Evolutionary conservation across 2,888 invertebrate genomes (phyloP).

Genomic region (Agrochola lychnidis): DNA sequence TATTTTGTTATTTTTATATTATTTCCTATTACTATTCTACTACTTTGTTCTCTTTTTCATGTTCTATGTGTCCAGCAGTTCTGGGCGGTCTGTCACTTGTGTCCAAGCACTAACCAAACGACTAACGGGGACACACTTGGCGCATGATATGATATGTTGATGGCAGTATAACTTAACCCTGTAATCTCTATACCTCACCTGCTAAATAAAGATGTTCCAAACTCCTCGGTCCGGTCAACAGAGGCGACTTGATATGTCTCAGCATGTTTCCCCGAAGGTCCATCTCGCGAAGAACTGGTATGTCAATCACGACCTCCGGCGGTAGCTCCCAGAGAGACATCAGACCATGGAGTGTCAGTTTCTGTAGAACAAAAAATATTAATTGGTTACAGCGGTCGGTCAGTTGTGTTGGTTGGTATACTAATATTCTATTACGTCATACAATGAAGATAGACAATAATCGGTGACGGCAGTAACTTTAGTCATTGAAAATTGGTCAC

Average conservation of each 20-base stretch:
- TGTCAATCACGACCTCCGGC: slow-evolving; percentile 80
- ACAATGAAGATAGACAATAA: neutral
- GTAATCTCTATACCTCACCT: slow-evolving; percentile 80
- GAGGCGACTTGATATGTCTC: slow-evolving; percentile 81
- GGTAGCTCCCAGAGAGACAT: slow-evolving; percentile 84
- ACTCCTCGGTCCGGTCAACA: slow-evolving; percentile 80
- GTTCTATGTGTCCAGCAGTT: neutral
- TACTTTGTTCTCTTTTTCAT: neutral
- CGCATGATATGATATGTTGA: neutral
- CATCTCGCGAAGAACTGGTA: slow-evolving; percentile 86
- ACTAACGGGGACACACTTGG: neutral
- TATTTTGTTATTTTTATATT: neutral
- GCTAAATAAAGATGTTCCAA: slow-evolving; percentile 86
- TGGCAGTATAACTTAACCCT: neutral
- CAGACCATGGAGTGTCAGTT: slow-evolving; percentile 79
- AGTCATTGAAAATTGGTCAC: neutral
- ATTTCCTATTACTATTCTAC: neutral
- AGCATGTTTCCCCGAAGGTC: slow-evolving; percentile 90
- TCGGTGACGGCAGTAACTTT: neutral
- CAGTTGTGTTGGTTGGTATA: neutral
- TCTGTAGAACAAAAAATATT: slow-evolving; percentile 68
- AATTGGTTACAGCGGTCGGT: too few relatives aligned
- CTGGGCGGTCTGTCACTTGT: too few relatives aligned
- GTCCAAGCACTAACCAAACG: neutral
- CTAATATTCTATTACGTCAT: neutral